Evolutionary conservation across 2,888 invertebrate species (phyloP), one percentile per base, ranked within the genome.

Genomic region (Chrysolina americana): DNA sequence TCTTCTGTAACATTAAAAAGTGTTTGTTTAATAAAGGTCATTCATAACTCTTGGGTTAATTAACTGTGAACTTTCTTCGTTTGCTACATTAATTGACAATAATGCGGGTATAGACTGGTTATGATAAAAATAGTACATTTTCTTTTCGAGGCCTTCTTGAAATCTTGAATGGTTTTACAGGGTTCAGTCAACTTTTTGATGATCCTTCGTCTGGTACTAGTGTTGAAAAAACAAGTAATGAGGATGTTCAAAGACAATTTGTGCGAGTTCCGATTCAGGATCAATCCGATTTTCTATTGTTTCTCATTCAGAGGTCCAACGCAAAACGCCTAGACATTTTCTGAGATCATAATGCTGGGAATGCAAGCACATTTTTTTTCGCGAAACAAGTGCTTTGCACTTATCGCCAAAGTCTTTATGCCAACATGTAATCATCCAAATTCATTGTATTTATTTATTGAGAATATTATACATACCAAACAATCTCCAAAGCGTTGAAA

Each of bases 31-130:
- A n/a, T 50, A 50, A 50, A 50, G 50, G 50, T 59, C 36, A 36
- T 59, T 59, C 15, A 59, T 59, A 59, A 36, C 59, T 59, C 59
- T 28, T 17, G 28, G 59, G 59, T 59, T 59, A 59, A 59, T 59
- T 59, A 15, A 59, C 23, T 59, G n/a, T 59, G 59, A 59, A 59
- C 59, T 59, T 59, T 59, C 59, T 59, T 59, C 59, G 59, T 59
- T 59, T 59, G 59, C 59, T n/a, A 23, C 59, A 59, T 59, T 59
- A 59, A 59, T 59, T 36, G 59, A 15, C 36, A 28, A 59, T 59
- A 59, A 59, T 59, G 59, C 59, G 59, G 28, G 59, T 59, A 59
- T 59, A 28, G 59, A 59, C 15, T 36, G 53, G 53, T 15, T 59
- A 59, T 59, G 59, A 28, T 59, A 36, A 59, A 59, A 59, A 59